Base-by-base conservation (phyloP, 2,113 vertebrate species). In the Trichomycterus rosablanca region DNA sequence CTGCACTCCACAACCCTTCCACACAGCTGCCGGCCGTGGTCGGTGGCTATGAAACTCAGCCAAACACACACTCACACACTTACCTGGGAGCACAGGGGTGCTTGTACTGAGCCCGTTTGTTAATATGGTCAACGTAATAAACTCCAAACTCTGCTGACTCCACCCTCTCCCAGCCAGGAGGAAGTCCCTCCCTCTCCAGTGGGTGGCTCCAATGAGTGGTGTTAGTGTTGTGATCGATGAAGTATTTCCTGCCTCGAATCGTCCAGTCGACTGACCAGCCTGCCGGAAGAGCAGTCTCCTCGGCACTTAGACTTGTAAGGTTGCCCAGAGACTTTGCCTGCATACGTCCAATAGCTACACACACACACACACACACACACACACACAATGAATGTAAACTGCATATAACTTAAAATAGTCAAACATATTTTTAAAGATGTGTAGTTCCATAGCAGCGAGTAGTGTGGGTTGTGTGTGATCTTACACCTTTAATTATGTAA, bases 221-320 rank as follows among this genome's bases (percentile, higher is more conserved):
- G 73, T 99, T 99, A 2, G 95, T 99, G 84, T 98, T 98, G 76
- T 97, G 95, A 59, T 97, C 96, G 34, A 99, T 97, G 69, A 91
- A 98, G 70, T 98, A 99, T 73, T 95, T 97, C 77, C 95, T 91
- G 77, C 96, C 96, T 50, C 96, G 77, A 71, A 98, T 94, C 71
- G 95, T 99, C 96, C 96, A 99, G 85, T 98, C 96, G 48, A 95
- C 91, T 30, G 93, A 90, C 96, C 96, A 99, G 76, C 96, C 96
- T 9, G 82, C 88, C 66, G 92, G 95, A 70, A 99, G 93, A 52
- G 93, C 92, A 53, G 90, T 76, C 76, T 97, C 97, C 68, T 97
- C 95, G 26, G 80, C 88, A 8, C 87, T 89, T 50, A 93, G 84
- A 63, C 84, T 95, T 39, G 94, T 92, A 76, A 98, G 80, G 81